Percentiles rank a stretch among this genome's conserved stretches.
Evolutionary conservation across 2,888 invertebrate species (phyloP).

Genomic region (Drosophila prostipennis): DNA sequence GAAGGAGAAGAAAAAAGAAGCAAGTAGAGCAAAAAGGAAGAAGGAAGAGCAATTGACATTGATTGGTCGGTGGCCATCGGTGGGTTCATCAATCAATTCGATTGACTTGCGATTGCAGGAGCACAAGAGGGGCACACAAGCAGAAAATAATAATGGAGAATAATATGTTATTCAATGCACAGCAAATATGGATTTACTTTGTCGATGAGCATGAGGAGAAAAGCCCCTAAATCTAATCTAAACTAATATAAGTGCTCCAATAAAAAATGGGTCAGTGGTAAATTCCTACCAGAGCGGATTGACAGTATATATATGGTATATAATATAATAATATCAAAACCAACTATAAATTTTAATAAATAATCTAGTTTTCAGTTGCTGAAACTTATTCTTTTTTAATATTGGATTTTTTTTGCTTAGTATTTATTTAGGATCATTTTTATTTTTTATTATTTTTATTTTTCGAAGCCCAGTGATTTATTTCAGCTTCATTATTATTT

Average conservation of each 20-base stretch:
- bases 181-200: background rate
- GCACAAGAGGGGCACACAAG: conserved; percentile 12
- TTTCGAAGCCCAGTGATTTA: no score
- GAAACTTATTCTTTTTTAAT: no score
- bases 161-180: conserved; percentile 15
- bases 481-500: background rate
- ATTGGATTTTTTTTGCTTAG: no score
- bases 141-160: conserved; percentile 26
- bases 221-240: no score
- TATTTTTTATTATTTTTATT: no score
- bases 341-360: no score
- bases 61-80: conserved; percentile 34
- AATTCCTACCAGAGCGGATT: no score
- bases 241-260: no score
- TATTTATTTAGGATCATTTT: no score
- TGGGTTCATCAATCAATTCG: conserved; percentile 39
- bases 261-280: no score
- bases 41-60: conserved; percentile 26
- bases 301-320: no score
- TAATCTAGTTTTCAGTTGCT: background rate
- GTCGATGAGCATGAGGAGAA: background rate
- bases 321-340: no score
- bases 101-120: conserved; percentile 28
- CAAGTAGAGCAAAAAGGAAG: background rate
- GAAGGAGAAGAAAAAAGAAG: background rate